A percentile compares a stretch with the other conserved stretches of the same genome.
These are phyloP conservation scores for Camelus bactrianus DNA, from an alignment of 2,113 vertebrate species.

Conservation along the genomic window DNA sequence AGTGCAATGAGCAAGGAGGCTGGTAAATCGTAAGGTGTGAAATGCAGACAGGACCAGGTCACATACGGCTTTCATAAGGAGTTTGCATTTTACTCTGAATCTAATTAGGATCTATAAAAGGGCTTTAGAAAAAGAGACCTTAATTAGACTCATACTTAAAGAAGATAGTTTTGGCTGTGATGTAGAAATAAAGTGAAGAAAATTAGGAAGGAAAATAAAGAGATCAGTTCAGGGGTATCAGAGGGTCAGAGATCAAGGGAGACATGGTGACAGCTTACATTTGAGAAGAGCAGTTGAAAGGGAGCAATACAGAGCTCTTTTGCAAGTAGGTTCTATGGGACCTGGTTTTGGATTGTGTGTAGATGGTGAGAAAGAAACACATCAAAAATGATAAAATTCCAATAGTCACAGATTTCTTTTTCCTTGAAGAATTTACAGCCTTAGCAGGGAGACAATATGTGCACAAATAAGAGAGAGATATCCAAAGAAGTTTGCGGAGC, in stretches of 20 bases:
- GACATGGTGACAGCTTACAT: background rate
- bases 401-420: background rate
- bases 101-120: conserved; percentile 34
- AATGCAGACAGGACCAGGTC: background rate
- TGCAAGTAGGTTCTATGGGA: background rate
- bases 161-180: background rate
- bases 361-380: background rate
- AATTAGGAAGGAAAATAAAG: conserved; percentile 34
- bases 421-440: background rate
- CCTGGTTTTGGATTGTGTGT: background rate
- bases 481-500: background rate
- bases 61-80: background rate
- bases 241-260: background rate
- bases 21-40: background rate
- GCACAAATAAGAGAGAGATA: background rate
- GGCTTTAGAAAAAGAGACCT: conserved; percentile 44
- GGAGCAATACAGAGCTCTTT: background rate
- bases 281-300: background rate
- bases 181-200: conserved; percentile 16
- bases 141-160: conserved; percentile 57
- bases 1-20: background rate
- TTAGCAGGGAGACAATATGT: background rate
- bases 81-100: background rate
- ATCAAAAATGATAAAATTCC: background rate
- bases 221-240: background rate